phyloP scores from a whole-genome alignment of 92 coral and sea anemone species.

The Palythoa heliodiscus region DNA sequence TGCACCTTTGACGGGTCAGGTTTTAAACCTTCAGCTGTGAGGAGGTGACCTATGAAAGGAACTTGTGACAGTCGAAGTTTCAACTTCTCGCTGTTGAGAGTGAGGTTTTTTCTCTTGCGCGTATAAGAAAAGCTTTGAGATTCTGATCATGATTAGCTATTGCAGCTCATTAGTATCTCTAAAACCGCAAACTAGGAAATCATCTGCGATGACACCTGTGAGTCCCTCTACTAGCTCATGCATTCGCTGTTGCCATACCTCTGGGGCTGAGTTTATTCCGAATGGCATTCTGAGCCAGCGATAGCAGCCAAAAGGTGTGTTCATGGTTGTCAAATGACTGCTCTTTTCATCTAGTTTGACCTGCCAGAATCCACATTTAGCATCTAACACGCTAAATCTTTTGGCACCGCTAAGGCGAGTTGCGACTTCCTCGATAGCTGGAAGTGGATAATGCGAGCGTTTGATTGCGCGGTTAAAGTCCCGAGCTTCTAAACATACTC shows the following conservation, averaged over 20 bases:
- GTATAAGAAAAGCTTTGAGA: constrained; percentile 6
- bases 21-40: too few species aligned
- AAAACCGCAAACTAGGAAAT: constrained; percentile 12
- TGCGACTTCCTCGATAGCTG: constrained; percentile 11
- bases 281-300: too few species aligned
- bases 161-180: constrained; percentile 4
- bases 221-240: constrained; percentile 1
- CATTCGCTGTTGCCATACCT: constrained; percentile 10
- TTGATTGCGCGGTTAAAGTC: constrained; percentile 1
- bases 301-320: constrained; percentile 8
- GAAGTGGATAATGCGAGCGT: constrained; percentile 3
- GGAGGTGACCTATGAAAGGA: constrained; percentile 7
- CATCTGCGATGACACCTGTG: constrained; percentile 8
- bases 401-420: constrained; percentile 16
- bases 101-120: constrained; percentile 5
- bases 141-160: constrained; percentile 6
- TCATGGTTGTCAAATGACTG: constrained; percentile 13
- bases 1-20: too few species aligned
- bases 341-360: too few species aligned
- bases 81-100: too few species aligned
- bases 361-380: constrained; percentile 7
- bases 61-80: constrained; percentile 4
- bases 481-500: constrained; percentile 1
- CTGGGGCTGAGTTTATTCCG: constrained; percentile 1
- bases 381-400: not conserved